Evolutionary conservation across 2,888 invertebrate genomes (phyloP), one percentile per base, ranked within the genome.

Genomic region (Cancer borealis): DNA sequence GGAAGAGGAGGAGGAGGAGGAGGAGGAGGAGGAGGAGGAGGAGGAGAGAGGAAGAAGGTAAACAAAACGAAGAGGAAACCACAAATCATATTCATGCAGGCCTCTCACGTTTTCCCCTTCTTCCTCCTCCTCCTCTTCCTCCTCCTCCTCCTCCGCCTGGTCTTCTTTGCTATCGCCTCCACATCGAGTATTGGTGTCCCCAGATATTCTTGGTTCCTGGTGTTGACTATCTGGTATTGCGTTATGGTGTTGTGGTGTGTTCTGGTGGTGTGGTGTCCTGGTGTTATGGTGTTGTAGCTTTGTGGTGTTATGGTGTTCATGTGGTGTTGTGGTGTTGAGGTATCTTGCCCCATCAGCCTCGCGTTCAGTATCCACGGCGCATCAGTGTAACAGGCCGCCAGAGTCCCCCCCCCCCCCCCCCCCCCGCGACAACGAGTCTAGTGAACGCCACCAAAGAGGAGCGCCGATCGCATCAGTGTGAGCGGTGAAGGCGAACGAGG

Each of bases 161-260:
- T 5, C 84, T 30, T 30, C 30, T 49, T 79, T 30, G 84, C 84
- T 84, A 30, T n/a, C 84, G 84, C 45, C 39, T 92, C n/a, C 84
- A 47, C 49, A 49, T 92, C 79, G 30, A 79, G 92, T 84, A 3
- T 54, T 30, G 54, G 92, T 92, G 84, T 92, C 92, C 49, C 47
- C 54, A 46, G 92, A 87, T 79, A 84, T 49, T 92, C 88, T 46
- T 47, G 10, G 30, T 46, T 39, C 88, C 39, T 4, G 39, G 45
- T 30, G 46, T 88, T 46, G 88, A 17, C 6, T 30, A 39, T 17
- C 88, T 45, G 30, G 46, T 30, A 8, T 30, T 79, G 30, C 1
- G 30, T 8, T 79, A 79, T 79, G 66, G 66, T 21, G 17, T 21
- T 66, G 17, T 14, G 21, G 21, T 66, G 21, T 66, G 21, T 66